A percentile compares a stretch with the other conserved stretches of the same genome.
phyloP scores from a whole-genome alignment of 2,888 invertebrate species.

The Caenorhabditis wallacei region DNA sequence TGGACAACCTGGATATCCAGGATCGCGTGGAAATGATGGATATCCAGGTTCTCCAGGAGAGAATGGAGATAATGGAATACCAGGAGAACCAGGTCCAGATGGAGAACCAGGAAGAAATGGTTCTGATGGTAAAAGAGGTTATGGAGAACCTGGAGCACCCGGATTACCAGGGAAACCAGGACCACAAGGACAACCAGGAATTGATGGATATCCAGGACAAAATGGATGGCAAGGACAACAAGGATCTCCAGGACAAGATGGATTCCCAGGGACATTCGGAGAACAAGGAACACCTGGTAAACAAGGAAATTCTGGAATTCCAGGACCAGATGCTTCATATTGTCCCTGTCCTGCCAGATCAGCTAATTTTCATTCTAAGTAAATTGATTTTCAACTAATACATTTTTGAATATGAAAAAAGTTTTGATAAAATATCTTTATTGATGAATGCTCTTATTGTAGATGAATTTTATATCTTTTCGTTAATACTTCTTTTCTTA shows the following conservation, averaged over 20 bases:
- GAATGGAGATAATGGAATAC: slow-evolving; percentile 68
- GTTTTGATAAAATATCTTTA: slow-evolving; percentile 9
- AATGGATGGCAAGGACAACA: slow-evolving; percentile 63
- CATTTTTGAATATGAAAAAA: slow-evolving; percentile 29
- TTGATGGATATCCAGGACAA: slow-evolving; percentile 64
- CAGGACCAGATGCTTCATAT: slow-evolving; percentile 61
- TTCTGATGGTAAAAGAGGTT: slow-evolving; percentile 45
- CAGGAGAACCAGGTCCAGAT: slow-evolving; percentile 68
- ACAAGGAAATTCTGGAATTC: slow-evolving; percentile 41
- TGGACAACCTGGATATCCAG: slow-evolving; percentile 62
- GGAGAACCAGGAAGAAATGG: slow-evolving; percentile 63
- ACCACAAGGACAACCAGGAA: slow-evolving; percentile 59
- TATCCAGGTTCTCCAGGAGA: slow-evolving; percentile 69
- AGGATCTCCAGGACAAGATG: slow-evolving; percentile 65
- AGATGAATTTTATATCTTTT: background rate
- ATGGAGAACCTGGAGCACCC: slow-evolving; percentile 44
- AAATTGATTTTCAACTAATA: background rate
- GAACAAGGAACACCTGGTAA: slow-evolving; percentile 46
- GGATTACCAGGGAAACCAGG: slow-evolving; percentile 66
- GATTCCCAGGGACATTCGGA: slow-evolving; percentile 48
- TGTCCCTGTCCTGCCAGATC: slow-evolving; percentile 57
- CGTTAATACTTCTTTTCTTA: background rate
- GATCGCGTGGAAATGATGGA: slow-evolving; percentile 53
- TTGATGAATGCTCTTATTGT: background rate
- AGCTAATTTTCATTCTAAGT: background rate